These are phyloP conservation scores for Lutjanus erythropterus DNA, from an alignment of 2,113 vertebrate genomes.

Conservation along the genomic window DNA sequence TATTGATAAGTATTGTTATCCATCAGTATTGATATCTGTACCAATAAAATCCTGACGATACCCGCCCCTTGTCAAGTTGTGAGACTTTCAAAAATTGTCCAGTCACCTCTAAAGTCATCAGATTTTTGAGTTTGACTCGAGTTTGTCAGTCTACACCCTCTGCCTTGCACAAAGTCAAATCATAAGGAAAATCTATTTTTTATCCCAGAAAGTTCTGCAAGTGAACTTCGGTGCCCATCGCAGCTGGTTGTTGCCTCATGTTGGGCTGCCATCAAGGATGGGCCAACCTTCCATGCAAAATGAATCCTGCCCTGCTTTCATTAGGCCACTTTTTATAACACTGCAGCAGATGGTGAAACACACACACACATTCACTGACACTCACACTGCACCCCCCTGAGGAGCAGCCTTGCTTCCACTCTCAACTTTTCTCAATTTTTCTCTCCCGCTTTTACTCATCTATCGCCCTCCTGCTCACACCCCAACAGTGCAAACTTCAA, in stretches of 20 bases:
- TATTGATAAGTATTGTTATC: no score
- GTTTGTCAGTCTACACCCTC: background rate
- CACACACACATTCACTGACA: constrained; percentile 50
- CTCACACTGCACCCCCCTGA: constrained; percentile 61
- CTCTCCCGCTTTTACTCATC: constrained; percentile 55
- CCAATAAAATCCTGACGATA: no score
- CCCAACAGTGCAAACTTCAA: constrained; percentile 52
- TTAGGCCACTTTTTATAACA: constrained; percentile 67
- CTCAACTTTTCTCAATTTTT: constrained; percentile 67
- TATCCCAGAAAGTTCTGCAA: constrained; percentile 29
- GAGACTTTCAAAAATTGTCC: no score
- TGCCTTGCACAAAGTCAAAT: background rate
- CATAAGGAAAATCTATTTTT: background rate
- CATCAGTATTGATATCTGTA: no score
- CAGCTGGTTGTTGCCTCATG: constrained; percentile 41
- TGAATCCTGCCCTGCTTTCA: constrained; percentile 73
- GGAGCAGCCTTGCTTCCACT: constrained; percentile 68
- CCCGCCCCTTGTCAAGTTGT: background rate
- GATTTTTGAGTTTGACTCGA: background rate
- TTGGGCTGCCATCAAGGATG: constrained; percentile 53
- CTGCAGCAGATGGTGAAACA: constrained; percentile 77
- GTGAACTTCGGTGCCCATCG: constrained; percentile 36
- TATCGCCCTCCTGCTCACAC: constrained; percentile 31
- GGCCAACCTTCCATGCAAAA: constrained; percentile 64
- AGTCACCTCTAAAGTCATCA: background rate